A percentile compares a stretch with the other conserved stretches of the same genome.
These are phyloP conservation scores for Falco naumanni DNA, from an alignment of 2,797 vertebrate genomes.

Conservation along the genomic window DNA sequence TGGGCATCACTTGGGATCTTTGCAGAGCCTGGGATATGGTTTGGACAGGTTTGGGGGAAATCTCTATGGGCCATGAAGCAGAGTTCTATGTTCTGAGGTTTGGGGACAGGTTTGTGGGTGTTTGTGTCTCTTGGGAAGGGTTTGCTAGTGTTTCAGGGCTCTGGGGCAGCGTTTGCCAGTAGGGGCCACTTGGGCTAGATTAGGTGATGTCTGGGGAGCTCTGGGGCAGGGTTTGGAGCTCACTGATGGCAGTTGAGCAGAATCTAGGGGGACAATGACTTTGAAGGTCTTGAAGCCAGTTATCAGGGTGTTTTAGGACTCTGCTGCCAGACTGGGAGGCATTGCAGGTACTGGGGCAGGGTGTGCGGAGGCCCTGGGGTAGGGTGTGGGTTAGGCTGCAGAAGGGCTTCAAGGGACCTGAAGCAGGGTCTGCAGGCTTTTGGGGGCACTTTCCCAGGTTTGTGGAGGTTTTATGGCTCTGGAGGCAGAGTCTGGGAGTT, in stretches of 20 bases:
- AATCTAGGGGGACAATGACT: not conserved
- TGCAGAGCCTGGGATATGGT: not conserved
- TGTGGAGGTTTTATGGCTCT: not conserved
- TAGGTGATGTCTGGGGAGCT: not conserved
- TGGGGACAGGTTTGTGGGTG: not conserved
- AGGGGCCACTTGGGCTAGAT: not conserved
- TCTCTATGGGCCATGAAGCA: not conserved
- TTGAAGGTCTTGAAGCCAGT: not conserved
- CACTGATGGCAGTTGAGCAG: not conserved
- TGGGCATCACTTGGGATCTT: not conserved
- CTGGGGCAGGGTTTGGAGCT: not conserved
- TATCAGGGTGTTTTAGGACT: not conserved
- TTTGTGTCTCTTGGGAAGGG: not conserved
- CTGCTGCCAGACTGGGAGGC: not conserved
- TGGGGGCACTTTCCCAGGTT: not conserved
- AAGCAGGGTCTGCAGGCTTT: not conserved
- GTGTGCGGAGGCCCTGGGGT: not conserved
- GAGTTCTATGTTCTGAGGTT: not conserved
- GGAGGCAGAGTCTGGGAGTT: not conserved
- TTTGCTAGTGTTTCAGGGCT: not conserved
- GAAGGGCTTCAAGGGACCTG: not conserved
- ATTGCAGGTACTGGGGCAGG: not conserved
- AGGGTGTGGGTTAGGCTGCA: not conserved
- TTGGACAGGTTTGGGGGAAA: not conserved
- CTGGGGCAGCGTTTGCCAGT: not conserved